Conservation (phyloP, 1,140 invertebrate genomes). For the Magallana angulata region DNA sequence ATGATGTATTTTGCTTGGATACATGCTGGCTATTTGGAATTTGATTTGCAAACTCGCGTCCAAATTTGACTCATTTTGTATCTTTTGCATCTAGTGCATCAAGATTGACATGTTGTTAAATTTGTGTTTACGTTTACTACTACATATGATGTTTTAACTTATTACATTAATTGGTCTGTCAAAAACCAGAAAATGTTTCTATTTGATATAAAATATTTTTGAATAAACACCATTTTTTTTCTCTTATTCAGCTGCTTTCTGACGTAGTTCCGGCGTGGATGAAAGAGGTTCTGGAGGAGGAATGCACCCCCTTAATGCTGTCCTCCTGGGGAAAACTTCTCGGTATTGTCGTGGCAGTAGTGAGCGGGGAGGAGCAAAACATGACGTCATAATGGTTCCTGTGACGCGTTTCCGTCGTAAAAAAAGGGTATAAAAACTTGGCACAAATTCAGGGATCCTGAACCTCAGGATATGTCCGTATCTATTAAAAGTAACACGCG, state of each 20-base stretch:
- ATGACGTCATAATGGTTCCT: neutral
- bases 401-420: neutral
- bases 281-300: constrained; percentile 11
- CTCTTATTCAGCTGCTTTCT: constrained; percentile 44
- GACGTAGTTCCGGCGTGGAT: constrained; percentile 28
- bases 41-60: too few species aligned
- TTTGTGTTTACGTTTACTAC: too few species aligned
- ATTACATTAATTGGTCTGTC: too few species aligned
- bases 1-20: too few species aligned
- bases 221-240: neutral
- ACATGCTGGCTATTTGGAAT: too few species aligned
- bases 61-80: too few species aligned
- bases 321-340: constrained; percentile 42
- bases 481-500: neutral
- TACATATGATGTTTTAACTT: too few species aligned
- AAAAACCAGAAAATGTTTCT: too few species aligned
- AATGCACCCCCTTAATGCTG: constrained; percentile 27
- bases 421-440: neutral
- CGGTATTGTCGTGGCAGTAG: neutral
- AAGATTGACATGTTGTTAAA: too few species aligned
- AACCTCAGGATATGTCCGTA: neutral
- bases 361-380: constrained; percentile 6
- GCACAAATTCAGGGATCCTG: constrained; percentile 1
- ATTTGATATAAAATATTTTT: too few species aligned
- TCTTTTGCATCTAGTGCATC: too few species aligned